Evolutionary conservation across 1,140 invertebrate genomes (phyloP).

Genomic region (Dinothrombium tinctorium): DNA sequence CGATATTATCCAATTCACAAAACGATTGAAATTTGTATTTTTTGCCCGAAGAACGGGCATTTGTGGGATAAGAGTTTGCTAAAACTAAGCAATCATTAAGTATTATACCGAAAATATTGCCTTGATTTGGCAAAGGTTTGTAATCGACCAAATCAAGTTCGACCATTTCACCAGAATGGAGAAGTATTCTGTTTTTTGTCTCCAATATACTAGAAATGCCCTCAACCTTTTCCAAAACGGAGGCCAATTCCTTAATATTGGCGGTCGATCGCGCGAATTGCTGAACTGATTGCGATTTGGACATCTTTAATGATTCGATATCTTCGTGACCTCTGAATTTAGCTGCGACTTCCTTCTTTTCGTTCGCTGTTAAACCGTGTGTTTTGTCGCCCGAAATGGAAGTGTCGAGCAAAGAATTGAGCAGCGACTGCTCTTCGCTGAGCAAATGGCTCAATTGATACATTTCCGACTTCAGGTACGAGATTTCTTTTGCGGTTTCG

Average conservation of each 20-base stretch:
- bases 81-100: slow-evolving; percentile 64
- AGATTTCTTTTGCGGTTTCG: slow-evolving; percentile 91
- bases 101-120: slow-evolving; percentile 56
- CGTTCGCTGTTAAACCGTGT: slow-evolving; percentile 22
- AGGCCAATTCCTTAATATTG: slow-evolving; percentile 36
- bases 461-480: slow-evolving; percentile 91
- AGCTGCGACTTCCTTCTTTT: slow-evolving; percentile 20
- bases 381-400: slow-evolving; percentile 41
- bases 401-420: slow-evolving; percentile 49
- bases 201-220: slow-evolving; percentile 47
- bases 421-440: slow-evolving; percentile 68
- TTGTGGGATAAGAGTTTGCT: slow-evolving; percentile 37
- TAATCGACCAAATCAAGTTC: slow-evolving; percentile 71
- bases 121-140: slow-evolving; percentile 42
- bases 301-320: too few species aligned
- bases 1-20: slow-evolving; percentile 72
- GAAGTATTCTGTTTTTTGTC: slow-evolving; percentile 42
- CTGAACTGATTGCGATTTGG: background rate
- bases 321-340: background rate
- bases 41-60: slow-evolving; percentile 23
- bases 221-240: slow-evolving; percentile 64
- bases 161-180: slow-evolving; percentile 68
- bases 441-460: slow-evolving; percentile 86
- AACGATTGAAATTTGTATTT: slow-evolving; percentile 64
- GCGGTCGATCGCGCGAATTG: background rate